Base-by-base conservation (phyloP, 2,113 vertebrate genomes). In the Cettia cetti region DNA sequence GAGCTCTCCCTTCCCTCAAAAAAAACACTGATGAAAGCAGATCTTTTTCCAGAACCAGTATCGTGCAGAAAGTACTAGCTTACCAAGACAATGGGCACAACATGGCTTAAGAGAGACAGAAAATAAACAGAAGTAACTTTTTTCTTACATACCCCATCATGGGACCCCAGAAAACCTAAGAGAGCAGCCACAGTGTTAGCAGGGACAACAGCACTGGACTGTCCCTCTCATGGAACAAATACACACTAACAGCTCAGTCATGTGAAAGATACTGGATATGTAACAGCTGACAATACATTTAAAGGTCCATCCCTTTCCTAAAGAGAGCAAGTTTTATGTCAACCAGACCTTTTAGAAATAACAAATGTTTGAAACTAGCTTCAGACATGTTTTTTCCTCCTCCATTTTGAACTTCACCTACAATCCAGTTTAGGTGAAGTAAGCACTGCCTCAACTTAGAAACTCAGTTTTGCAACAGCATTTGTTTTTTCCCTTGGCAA, bases 361-460 rank as follows among this genome's bases (percentile, higher is more conserved):
- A 35, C 9, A 57, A 23, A 57, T 35, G 56, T 57, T 57, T 57
- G 10, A 57, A 35, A 57, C 14, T 57, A 24, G 33, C 56, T 35
- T 57, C 33, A n/a, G 54, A 26, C 57, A 26, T 56, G 37, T 1
- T 22, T 11, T 26, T 9, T 1, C 0, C 5, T 28, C 7, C 30
- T 11, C 27, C 50, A 80, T 40, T 76, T 86, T 27, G 40, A 82
- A 24, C 5, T 77, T 66, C 54, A 86, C 30, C 49, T 64, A 56
- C 49, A 85, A 72, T 37, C 39, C 20, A 40, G 7, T 45, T 71
- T 39, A 72, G 42, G n/a, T 23, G 31, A 76, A 77, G 26, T 33
- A 81, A 89, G 68, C 33, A 45, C 52, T 71, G 37, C 9, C 40
- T 86, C 44, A 78, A 26, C 56, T 74, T 21, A 30, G 33, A 74